Base-by-base conservation (phyloP, 2,113 vertebrate species). In the rabbit (Oryctolagus cuniculus) region DNA sequence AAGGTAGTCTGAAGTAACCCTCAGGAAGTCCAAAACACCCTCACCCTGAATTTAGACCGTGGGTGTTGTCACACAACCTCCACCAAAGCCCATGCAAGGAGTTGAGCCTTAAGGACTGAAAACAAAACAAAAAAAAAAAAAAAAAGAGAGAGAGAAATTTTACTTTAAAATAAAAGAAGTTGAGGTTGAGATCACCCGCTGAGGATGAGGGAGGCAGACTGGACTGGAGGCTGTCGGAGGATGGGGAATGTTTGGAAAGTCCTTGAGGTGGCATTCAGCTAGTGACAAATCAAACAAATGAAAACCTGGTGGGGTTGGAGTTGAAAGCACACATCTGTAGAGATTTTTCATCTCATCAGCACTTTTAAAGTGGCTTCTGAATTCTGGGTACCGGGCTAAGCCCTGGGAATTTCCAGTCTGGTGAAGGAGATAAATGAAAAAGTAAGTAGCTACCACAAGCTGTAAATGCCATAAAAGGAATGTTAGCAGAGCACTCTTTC, bases 301-400 rank as follows among this genome's bases (percentile, higher is more conserved):
- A 63, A 87, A n/a, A 61, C 24, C 22, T 84, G 29, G 19, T 53
- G 12, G 55, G 55, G 55, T 58, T 67, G 73, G 79, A n/a, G 36
- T 63, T 93, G 38, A 83, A 61, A 77, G 74, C 27, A 13, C 22
- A 24, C 1, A n/a, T 21, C n/a, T 12, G 69, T 24, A 38, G 92
- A 63, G 24, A 95, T 49, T 95, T 96, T 88, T 64, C 72, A 77
- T 64, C 36, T 61, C 51, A 34, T 73, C 55, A 92, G 70, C 87
- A 84, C 31, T 81, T 75, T 80, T 90, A 53, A 78, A 61, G 63
- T 86, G 83, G 12, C 74, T 89, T 82, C 74, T 86, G 29, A 63
- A 36, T 90, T 92, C 91, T 88, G 44, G 64, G 10, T 27, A 51
- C 63, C 27, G 19, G 38, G 19, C 63, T 91, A 91, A 86, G 15